Evolutionary conservation across 2,113 vertebrate species (phyloP).

Genomic region (Oreochromis tanganicae): DNA sequence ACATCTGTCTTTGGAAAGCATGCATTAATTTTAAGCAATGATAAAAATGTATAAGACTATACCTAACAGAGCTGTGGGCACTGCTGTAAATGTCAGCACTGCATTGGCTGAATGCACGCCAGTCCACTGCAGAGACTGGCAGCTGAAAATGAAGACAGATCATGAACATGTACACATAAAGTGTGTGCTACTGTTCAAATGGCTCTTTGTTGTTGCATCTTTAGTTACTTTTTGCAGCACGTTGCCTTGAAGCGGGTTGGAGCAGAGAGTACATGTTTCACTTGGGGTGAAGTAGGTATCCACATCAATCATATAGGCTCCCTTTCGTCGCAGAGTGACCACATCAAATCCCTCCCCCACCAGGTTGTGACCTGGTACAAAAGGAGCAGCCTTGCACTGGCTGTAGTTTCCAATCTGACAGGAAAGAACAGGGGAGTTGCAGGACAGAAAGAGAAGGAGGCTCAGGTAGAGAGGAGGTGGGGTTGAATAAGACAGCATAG

Average conservation of each 20-base stretch:
- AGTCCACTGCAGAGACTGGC: conserved; percentile 28
- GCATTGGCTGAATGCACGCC: conserved; percentile 10
- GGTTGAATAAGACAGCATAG: background rate
- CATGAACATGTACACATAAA: background rate
- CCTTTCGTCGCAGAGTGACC: conserved; percentile 55
- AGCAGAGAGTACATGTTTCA: conserved; percentile 25
- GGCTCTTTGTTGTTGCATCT: background rate
- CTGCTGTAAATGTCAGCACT: background rate
- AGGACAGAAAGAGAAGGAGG: background rate
- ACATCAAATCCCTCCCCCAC: conserved; percentile 68
- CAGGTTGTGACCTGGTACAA: conserved; percentile 55
- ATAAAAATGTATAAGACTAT: background rate
- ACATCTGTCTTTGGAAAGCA: too few species aligned
- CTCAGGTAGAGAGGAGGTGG: background rate
- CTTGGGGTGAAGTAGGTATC: background rate
- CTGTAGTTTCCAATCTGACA: background rate
- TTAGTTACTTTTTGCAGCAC: conserved; percentile 16
- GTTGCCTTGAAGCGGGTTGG: conserved; percentile 11
- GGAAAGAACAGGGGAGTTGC: background rate
- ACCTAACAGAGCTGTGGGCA: conserved; percentile 5
- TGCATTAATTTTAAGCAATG: too few species aligned
- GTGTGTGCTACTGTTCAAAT: background rate
- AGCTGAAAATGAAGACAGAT: background rate
- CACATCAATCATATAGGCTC: conserved; percentile 49
- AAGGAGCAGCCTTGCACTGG: conserved; percentile 23